Percentiles rank a stretch among this genome's conserved stretches.
These are phyloP conservation scores for Drosophila arizonae DNA, from an alignment of 1,140 invertebrate genomes.

Conservation along the genomic window DNA sequence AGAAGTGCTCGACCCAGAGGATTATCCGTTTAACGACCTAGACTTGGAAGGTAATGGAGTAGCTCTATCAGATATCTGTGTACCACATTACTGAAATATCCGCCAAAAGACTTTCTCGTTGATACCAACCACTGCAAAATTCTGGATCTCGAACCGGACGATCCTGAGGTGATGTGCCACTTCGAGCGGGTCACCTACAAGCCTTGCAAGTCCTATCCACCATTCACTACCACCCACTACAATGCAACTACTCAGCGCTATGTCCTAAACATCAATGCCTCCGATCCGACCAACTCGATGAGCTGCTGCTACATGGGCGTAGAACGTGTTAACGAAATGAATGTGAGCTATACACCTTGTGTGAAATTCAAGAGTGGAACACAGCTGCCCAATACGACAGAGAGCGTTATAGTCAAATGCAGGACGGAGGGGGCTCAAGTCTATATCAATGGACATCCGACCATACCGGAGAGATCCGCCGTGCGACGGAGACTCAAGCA, in stretches of 20 bases:
- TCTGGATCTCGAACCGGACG: constrained; percentile 87
- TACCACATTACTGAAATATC: constrained; percentile 13
- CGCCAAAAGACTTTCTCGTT: constrained; percentile 85
- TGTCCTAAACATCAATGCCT: constrained; percentile 67
- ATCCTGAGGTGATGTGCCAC: constrained; percentile 85
- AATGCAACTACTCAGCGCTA: constrained; percentile 56
- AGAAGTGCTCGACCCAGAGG: constrained; percentile 59
- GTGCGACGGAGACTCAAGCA: constrained; percentile 55
- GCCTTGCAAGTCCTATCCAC: constrained; percentile 84
- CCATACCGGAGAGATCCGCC: constrained; percentile 56
- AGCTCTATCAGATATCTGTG: neutral
- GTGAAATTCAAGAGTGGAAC: constrained; percentile 72
- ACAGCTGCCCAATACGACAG: constrained; percentile 78
- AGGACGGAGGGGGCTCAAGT: constrained; percentile 51
- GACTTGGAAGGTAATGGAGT: constrained; percentile 71
- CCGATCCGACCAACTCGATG: constrained; percentile 69
- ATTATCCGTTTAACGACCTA: constrained; percentile 66
- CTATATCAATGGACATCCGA: constrained; percentile 77
- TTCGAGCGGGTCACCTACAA: constrained; percentile 85
- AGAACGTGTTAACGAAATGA: constrained; percentile 63
- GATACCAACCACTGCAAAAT: constrained; percentile 88
- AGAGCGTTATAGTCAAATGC: constrained; percentile 84
- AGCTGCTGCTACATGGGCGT: constrained; percentile 85
- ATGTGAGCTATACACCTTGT: constrained; percentile 71
- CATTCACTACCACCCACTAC: constrained; percentile 83